These are phyloP conservation scores for Galeruca laticollis DNA, from an alignment of 2,888 invertebrate genomes.

Conservation along the genomic window DNA sequence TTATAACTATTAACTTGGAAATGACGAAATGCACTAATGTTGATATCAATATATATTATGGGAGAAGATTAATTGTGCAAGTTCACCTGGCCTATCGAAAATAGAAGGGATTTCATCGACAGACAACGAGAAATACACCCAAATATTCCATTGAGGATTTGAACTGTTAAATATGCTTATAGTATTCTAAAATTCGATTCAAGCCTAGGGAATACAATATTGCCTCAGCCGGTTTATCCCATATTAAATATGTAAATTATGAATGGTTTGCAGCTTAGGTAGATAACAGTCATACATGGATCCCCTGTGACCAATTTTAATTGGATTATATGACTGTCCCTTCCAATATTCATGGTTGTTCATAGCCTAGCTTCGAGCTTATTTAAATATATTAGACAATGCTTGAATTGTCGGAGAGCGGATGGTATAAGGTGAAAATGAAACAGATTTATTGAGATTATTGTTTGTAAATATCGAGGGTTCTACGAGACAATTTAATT, in stretches of 20 bases:
- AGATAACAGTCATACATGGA: slow-evolving; percentile 63
- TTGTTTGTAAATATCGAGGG: not conserved
- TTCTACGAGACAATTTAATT: not conserved
- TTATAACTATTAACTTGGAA: too few relatives aligned
- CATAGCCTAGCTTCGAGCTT: slow-evolving; percentile 32
- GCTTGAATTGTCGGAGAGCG: slow-evolving; percentile 3
- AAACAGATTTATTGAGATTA: slow-evolving; percentile 24
- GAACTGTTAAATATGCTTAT: slow-evolving; percentile 55
- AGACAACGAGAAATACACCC: slow-evolving; percentile 28
- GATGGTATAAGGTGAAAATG: slow-evolving; percentile 19
- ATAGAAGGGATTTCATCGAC: slow-evolving; percentile 21
- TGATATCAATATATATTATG: too few relatives aligned
- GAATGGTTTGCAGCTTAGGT: slow-evolving; percentile 62
- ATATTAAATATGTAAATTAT: slow-evolving; percentile 64
- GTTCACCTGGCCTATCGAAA: slow-evolving; percentile 10
- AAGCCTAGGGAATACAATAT: slow-evolving; percentile 41
- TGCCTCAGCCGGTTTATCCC: slow-evolving; percentile 48
- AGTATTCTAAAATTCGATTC: slow-evolving; percentile 46
- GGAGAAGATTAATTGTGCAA: too few relatives aligned
- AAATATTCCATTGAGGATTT: slow-evolving; percentile 50
- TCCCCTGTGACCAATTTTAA: slow-evolving; percentile 63
- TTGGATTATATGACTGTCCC: slow-evolving; percentile 63
- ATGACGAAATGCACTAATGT: too few relatives aligned
- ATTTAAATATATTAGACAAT: slow-evolving; percentile 38
- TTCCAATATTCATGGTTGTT: slow-evolving; percentile 42